Base-by-base conservation (phyloP, 2,888 invertebrate species). In the Prenolepis imparis region DNA sequence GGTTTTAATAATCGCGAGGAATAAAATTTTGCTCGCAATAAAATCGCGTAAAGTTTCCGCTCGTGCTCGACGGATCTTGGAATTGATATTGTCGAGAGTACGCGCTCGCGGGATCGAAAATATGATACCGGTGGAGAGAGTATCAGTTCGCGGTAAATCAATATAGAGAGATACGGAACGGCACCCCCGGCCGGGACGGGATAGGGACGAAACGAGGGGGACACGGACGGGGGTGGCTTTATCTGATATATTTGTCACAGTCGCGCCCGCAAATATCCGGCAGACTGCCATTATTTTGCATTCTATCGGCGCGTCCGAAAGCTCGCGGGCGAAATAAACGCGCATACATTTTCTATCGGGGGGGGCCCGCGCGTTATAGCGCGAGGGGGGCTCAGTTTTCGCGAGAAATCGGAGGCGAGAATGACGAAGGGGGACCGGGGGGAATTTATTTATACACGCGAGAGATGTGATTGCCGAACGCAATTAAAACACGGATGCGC, bases 221-320 rank as follows among this genome's bases (percentile, higher is more conserved):
- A 28, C 0, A 11, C 73, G 74, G 9, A 72, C 59, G 63, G 68
- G 81, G 68, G 63, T 87, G 84, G 75, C 68, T 89, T 88, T 88
- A 88, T 88, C 87, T 84, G 84, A 87, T 88, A 88, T 88, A 88
- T 88, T 88, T 88, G 88, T 88, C 88, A 87, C 88, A 48, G 77
- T 89, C 68, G 83, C 82, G 72, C 80, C 89, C 89, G 89, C 89
- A 88, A 89, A 88, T 88, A 88, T 88, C 88, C 88, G 88, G 85
- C 84, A 82, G 87, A 73, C 80, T 82, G 89, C 87, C 84, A 82
- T 88, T 88, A 89, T 89, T 88, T 85, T 86, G 84, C 84, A 72
- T 88, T 83, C 85, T 70, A 83, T 41, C 89, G 77, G 74, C 73
- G 74, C 73, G 85, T 55, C 73, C 67, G 64, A 28, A n/a, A 59